Percentiles rank a stretch among this genome's conserved stretches.
phyloP scores from a whole-genome alignment of 2,888 invertebrate species.

The Limnephilus rhombicus region DNA sequence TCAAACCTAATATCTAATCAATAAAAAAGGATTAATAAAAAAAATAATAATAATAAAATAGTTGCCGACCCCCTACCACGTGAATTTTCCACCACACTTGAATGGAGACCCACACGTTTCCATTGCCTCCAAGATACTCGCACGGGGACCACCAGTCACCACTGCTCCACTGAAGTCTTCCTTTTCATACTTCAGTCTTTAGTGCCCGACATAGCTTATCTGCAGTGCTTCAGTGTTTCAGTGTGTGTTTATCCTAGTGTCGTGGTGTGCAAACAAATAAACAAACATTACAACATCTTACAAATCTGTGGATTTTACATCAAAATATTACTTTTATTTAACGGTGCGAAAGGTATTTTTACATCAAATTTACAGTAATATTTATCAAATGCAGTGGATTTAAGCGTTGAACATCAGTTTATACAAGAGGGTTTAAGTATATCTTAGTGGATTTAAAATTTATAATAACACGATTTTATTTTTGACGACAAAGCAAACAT shows the following conservation, averaged over 20 bases:
- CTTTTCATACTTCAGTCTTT: neutral
- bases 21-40: no score
- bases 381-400: no score
- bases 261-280: neutral
- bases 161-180: neutral
- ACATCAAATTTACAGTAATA: neutral
- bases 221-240: neutral
- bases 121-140: constrained; percentile 2
- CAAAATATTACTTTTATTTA: neutral
- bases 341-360: neutral
- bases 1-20: no score
- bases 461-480: no score
- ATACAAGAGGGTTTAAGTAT: no score
- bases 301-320: neutral
- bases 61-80: constrained; percentile 9
- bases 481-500: no score
- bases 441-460: no score
- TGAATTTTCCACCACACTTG: constrained; percentile 13
- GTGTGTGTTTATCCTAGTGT: neutral
- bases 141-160: neutral
- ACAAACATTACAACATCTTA: neutral
- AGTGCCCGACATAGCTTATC: neutral
- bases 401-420: no score
- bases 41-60: no score
- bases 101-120: constrained; percentile 18